Conservation (phyloP, 2,888 invertebrate species). For the Nymphalis urticae region DNA sequence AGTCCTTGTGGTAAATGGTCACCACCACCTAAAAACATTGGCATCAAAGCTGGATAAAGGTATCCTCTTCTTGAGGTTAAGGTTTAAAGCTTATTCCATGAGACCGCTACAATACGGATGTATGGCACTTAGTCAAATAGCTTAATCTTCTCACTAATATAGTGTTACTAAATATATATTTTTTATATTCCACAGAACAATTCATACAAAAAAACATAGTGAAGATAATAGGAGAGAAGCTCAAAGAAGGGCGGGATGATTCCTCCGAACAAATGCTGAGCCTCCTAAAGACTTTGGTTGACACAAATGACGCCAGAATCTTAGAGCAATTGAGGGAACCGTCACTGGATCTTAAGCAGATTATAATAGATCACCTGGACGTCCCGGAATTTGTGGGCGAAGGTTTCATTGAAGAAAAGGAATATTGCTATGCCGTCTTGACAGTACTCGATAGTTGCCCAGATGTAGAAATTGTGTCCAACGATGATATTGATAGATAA, state of each 20-base stretch:
- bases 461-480: slow-evolving; percentile 33
- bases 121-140: too few species aligned
- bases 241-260: slow-evolving; percentile 51
- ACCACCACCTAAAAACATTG: too few species aligned
- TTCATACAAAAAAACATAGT: slow-evolving; percentile 58
- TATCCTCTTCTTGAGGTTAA: too few species aligned
- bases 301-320: slow-evolving; percentile 45
- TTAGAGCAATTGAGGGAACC: slow-evolving; percentile 54
- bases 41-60: too few species aligned
- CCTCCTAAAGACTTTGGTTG: slow-evolving; percentile 52
- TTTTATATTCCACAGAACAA: not conserved
- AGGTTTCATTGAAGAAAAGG: slow-evolving; percentile 59
- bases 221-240: slow-evolving; percentile 47
- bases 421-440: slow-evolving; percentile 52
- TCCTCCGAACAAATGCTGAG: slow-evolving; percentile 63
- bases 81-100: too few species aligned
- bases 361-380: slow-evolving; percentile 51
- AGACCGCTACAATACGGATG: too few species aligned
- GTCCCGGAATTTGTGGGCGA: slow-evolving; percentile 52
- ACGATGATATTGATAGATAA: slow-evolving; percentile 60
- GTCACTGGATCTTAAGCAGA: slow-evolving; percentile 46
- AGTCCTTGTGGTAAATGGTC: too few species aligned
- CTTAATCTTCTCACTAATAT: not conserved
- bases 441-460: slow-evolving; percentile 44
- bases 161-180: not conserved